A percentile compares a stretch with the other conserved stretches of the same genome.
Evolutionary conservation across 2,888 invertebrate species (phyloP).

Genomic region (Lysandra bellargus): DNA sequence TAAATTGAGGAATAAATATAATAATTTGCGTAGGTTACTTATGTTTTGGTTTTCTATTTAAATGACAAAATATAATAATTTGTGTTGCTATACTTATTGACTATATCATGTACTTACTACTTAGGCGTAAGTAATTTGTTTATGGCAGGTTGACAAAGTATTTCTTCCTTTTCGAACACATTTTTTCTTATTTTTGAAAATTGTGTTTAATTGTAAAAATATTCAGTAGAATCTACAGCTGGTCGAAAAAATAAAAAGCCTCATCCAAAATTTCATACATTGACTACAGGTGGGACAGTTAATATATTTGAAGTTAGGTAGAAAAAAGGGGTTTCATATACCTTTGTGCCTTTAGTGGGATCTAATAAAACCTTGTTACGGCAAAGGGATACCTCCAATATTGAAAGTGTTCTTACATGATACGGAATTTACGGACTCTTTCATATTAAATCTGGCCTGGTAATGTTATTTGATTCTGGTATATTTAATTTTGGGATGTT

Average conservation of each 20-base stretch:
- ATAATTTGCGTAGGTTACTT: too few species aligned
- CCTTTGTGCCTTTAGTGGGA: constrained; percentile 81
- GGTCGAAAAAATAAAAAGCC: neutral
- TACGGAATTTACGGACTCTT: constrained; percentile 79
- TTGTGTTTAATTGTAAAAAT: too few species aligned
- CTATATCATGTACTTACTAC: too few species aligned
- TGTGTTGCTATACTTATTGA: too few species aligned
- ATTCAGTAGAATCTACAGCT: too few species aligned
- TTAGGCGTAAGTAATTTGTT: too few species aligned
- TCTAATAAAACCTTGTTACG: constrained; percentile 81
- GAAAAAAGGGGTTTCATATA: constrained; percentile 76
- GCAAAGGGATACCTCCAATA: constrained; percentile 80
- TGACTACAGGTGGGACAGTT: constrained; percentile 65
- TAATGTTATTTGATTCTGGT: constrained; percentile 54
- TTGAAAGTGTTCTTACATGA: constrained; percentile 81
- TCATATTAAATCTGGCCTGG: constrained; percentile 75
- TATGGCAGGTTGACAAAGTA: too few species aligned
- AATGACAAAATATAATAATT: too few species aligned
- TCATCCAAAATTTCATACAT: constrained; percentile 6
- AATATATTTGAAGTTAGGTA: constrained; percentile 80
- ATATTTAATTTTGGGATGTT: constrained; percentile 41
- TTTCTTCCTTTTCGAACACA: too few species aligned
- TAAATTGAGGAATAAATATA: too few species aligned
- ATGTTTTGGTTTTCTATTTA: too few species aligned
- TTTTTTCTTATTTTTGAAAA: too few species aligned